A percentile compares a stretch with the other conserved stretches of the same genome.
phyloP scores from a whole-genome alignment of 2,113 vertebrate species.

The Cinclus cinclus region DNA sequence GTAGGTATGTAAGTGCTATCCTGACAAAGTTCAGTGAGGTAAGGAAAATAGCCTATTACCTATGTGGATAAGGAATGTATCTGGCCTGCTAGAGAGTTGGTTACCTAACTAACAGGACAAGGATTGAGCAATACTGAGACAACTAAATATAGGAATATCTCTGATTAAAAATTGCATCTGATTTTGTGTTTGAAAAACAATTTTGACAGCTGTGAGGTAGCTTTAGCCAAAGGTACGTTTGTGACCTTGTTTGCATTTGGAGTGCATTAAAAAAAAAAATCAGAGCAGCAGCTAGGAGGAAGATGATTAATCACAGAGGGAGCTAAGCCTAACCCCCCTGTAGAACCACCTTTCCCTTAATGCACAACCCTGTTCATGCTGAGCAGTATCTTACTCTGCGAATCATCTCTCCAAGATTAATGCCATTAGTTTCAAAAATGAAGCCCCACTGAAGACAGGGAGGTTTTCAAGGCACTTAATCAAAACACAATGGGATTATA shows the following conservation, averaged over 20 bases:
- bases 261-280: not conserved
- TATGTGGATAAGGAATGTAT: not conserved
- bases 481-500: not conserved
- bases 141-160: not conserved
- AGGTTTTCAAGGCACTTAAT: not conserved
- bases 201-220: not conserved
- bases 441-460: not conserved
- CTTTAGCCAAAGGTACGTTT: not conserved
- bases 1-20: not conserved
- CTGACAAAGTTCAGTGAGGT: not conserved
- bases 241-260: conserved; percentile 30
- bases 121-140: not conserved
- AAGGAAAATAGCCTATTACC: not conserved
- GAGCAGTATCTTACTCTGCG: not conserved
- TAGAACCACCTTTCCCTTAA: conserved; percentile 23
- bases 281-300: conserved; percentile 13
- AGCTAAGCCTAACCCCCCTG: not conserved
- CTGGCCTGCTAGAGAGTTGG: not conserved
- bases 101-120: not conserved
- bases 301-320: conserved; percentile 51
- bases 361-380: not conserved
- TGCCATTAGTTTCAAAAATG: conserved; percentile 1
- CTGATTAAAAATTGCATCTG: not conserved
- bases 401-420: conserved; percentile 34
- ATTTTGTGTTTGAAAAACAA: conserved; percentile 16